Evolutionary conservation across 2,797 vertebrate genomes (phyloP).

Genomic region (Mus spretus): DNA sequence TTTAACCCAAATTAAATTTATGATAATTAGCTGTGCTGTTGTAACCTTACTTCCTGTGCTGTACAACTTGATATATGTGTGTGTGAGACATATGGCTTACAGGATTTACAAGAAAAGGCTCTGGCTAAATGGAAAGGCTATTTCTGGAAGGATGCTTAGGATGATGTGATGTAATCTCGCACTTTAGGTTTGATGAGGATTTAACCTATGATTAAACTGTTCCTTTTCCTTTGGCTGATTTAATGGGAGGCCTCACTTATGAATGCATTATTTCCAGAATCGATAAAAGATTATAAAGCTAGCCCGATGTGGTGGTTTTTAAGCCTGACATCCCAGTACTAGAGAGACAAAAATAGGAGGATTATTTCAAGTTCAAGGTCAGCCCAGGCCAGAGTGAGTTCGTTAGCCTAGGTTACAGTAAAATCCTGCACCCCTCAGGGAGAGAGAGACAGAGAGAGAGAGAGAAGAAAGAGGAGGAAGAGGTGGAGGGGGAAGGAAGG

Average conservation of each 20-base stretch:
- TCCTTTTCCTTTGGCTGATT: slow-evolving; percentile 29
- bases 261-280: slow-evolving; percentile 55
- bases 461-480: not conserved
- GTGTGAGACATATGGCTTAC: slow-evolving; percentile 20
- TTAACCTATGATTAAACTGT: slow-evolving; percentile 31
- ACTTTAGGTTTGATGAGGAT: slow-evolving; percentile 48
- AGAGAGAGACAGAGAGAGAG: not conserved
- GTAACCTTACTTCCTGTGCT: slow-evolving; percentile 58
- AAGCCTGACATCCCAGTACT: not conserved
- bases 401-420: not conserved
- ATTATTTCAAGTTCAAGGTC: not conserved
- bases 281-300: slow-evolving; percentile 57
- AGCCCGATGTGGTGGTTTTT: not conserved
- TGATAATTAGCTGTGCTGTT: slow-evolving; percentile 64
- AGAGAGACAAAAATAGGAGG: not conserved
- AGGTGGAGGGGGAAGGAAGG: too few species aligned
- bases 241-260: slow-evolving; percentile 20
- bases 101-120: slow-evolving; percentile 46
- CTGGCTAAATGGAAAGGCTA: slow-evolving; percentile 11
- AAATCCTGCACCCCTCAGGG: not conserved
- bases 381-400: not conserved
- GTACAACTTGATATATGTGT: slow-evolving; percentile 20
- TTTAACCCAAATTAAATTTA: slow-evolving; percentile 76
- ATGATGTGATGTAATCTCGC: slow-evolving; percentile 14
- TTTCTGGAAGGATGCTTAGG: slow-evolving; percentile 46